Percentiles rank a stretch among this genome's conserved stretches.
Evolutionary conservation across 2,797 vertebrate genomes (phyloP).

Genomic region (Pantherophis vulpinus): DNA sequence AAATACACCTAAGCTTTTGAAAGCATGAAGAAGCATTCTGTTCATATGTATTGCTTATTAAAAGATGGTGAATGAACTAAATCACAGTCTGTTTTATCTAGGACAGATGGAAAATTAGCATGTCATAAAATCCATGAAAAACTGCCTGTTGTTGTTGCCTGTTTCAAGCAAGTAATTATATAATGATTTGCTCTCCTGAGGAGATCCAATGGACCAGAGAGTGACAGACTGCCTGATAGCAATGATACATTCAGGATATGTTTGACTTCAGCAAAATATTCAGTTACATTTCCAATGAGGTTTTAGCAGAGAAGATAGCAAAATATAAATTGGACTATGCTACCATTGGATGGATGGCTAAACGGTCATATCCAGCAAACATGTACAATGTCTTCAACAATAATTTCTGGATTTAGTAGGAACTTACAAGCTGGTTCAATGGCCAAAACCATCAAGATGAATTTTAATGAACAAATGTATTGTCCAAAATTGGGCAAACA

Average conservation of each 20-base stretch:
- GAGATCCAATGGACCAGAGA: conserved; percentile 40
- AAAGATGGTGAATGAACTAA: conserved; percentile 48
- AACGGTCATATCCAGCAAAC: neutral
- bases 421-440: neutral
- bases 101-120: conserved; percentile 77
- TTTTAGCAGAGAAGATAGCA: neutral
- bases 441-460: neutral
- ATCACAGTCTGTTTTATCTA: conserved; percentile 53
- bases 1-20: conserved; percentile 33
- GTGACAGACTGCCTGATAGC: conserved; percentile 27
- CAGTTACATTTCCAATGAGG: neutral
- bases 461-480: neutral
- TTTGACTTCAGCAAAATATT: neutral
- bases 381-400: neutral
- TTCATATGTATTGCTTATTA: conserved; percentile 36
- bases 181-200: conserved; percentile 59
- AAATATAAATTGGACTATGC: neutral
- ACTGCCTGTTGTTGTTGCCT: conserved; percentile 62
- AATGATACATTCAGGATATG: conserved; percentile 21
- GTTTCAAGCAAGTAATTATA: conserved; percentile 69
- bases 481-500: neutral
- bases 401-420: neutral
- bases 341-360: neutral
- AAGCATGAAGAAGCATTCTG: conserved; percentile 31
- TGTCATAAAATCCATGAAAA: conserved; percentile 74